phyloP scores from a whole-genome alignment of 2,888 invertebrate species.

The Apodemia hepburni region DNA sequence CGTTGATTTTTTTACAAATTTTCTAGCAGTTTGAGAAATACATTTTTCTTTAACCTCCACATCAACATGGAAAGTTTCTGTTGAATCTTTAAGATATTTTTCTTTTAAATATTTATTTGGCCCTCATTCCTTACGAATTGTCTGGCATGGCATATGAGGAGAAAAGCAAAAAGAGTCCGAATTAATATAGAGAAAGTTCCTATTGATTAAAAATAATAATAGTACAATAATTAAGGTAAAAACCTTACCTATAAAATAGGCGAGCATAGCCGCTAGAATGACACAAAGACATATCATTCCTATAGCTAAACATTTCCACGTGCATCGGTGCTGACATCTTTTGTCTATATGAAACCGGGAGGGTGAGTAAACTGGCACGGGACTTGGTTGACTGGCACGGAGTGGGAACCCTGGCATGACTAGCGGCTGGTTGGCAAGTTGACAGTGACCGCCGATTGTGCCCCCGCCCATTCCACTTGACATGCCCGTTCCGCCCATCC shows the following conservation, averaged over 20 bases:
- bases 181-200: too few relatives aligned
- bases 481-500: conserved; percentile 78
- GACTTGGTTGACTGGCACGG: conserved; percentile 91
- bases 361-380: conserved; percentile 87
- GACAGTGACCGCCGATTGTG: conserved; percentile 83
- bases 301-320: conserved; percentile 98
- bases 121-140: too few relatives aligned
- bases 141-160: too few relatives aligned
- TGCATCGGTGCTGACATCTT: conserved; percentile 95
- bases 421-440: conserved; percentile 86
- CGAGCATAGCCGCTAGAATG: conserved; percentile 94
- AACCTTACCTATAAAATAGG: conserved; percentile 95
- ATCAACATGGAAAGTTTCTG: too few relatives aligned
- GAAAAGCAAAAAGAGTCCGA: too few relatives aligned
- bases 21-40: too few relatives aligned
- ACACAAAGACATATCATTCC: conserved; percentile 94
- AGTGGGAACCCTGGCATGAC: conserved; percentile 95
- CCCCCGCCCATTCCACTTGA: conserved; percentile 82
- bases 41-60: too few relatives aligned
- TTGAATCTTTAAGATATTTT: too few relatives aligned
- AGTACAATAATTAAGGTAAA: too few relatives aligned
- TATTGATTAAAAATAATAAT: background rate
- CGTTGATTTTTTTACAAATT: too few relatives aligned
- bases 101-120: too few relatives aligned
- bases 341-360: conserved; percentile 97